These are phyloP conservation scores for Siderastrea siderea DNA, from an alignment of 92 coral and sea anemone species.

Conservation along the genomic window DNA sequence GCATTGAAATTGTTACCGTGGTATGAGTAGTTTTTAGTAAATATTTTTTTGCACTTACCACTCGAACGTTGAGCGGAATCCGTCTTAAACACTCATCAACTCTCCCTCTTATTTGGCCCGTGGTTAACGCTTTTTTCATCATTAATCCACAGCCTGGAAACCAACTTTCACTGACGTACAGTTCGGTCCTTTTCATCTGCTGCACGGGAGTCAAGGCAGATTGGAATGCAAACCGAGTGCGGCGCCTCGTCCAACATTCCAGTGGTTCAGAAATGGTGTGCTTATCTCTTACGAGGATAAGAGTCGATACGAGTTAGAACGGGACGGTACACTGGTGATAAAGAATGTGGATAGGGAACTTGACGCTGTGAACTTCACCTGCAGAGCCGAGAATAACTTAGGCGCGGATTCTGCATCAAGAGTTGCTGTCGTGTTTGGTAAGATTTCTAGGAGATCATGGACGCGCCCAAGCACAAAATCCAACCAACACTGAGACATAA, in stretches of 20 bases:
- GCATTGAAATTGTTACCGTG: too few relatives aligned
- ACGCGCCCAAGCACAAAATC: too few relatives aligned
- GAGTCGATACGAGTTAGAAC: slow-evolving; percentile 1
- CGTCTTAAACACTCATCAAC: too few relatives aligned
- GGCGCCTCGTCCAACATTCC: slow-evolving; percentile 28
- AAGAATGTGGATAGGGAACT: slow-evolving; percentile 28
- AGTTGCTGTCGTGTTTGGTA: slow-evolving; percentile 13
- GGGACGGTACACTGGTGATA: slow-evolving; percentile 24
- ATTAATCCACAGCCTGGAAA: slow-evolving; percentile 24
- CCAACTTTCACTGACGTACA: slow-evolving; percentile 14
- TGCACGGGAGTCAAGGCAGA: slow-evolving; percentile 21
- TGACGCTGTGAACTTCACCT: slow-evolving; percentile 32
- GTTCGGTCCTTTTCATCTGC: slow-evolving; percentile 28
- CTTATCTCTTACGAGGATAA: background rate
- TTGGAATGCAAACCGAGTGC: slow-evolving; percentile 34
- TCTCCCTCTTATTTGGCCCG: background rate
- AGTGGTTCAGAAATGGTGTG: slow-evolving; percentile 31
- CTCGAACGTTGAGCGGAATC: background rate
- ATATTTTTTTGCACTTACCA: too few relatives aligned
- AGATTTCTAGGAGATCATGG: background rate
- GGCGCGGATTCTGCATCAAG: slow-evolving; percentile 18
- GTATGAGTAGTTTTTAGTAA: too few relatives aligned
- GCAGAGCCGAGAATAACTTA: slow-evolving; percentile 26
- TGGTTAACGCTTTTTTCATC: background rate
- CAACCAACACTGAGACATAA: too few relatives aligned